Evolutionary conservation across 37 sponge, comb jelly and placozoan species (phyloP).

Genomic region (Petrosia ficiformis): DNA sequence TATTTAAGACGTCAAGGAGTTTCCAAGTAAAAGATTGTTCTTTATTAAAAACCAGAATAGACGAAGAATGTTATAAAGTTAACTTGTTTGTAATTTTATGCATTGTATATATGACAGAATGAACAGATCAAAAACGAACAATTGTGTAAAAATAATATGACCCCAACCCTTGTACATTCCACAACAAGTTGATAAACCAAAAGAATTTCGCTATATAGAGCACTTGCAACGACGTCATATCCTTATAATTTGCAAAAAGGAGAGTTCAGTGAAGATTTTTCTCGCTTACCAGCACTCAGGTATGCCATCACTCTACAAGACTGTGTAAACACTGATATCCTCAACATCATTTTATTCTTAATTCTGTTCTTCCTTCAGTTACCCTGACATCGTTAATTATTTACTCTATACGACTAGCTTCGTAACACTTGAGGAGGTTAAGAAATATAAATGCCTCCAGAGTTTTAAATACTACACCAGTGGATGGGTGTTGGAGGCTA

Average conservation of each 20-base stretch:
- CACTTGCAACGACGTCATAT: background rate
- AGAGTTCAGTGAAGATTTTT: background rate
- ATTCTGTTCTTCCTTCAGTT: conserved; percentile 3
- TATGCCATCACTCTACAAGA: too few relatives aligned
- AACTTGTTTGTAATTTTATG: too few relatives aligned
- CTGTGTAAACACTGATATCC: background rate
- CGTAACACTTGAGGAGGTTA: conserved; percentile 46
- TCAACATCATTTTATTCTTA: too few relatives aligned
- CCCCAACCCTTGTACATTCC: too few relatives aligned
- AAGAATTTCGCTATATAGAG: background rate
- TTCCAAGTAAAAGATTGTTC: too few relatives aligned
- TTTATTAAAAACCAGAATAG: too few relatives aligned
- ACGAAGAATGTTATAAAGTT: too few relatives aligned
- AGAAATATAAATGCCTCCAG: conserved; percentile 42
- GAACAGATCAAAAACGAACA: too few relatives aligned
- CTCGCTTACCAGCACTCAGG: background rate
- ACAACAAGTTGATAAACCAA: too few relatives aligned
- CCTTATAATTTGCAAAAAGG: background rate
- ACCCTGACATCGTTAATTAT: conserved; percentile 36
- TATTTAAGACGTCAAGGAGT: too few relatives aligned
- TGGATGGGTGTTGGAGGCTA: conserved; percentile 30
- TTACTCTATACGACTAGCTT: conserved; percentile 48
- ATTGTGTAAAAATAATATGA: too few relatives aligned
- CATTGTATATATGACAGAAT: too few relatives aligned
- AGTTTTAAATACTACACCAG: conserved; percentile 52